Evolutionary conservation across 2,113 vertebrate genomes (phyloP).

Genomic region (Oceanodroma tethys): DNA sequence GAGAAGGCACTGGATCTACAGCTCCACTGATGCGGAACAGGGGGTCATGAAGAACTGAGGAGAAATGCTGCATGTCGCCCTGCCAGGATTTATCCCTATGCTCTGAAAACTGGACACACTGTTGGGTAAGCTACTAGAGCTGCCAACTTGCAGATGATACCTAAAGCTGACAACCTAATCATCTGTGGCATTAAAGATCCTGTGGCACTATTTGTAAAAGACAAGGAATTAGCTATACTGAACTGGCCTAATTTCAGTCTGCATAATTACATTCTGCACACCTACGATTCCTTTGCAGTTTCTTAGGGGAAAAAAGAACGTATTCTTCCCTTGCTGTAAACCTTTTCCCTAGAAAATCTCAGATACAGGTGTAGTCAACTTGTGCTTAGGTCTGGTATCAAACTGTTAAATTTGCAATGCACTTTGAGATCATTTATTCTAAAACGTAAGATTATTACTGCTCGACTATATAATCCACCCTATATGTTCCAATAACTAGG

Average conservation of each 20-base stretch:
- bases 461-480: background rate
- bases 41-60: background rate
- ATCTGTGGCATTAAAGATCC: background rate
- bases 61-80: background rate
- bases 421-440: conserved; percentile 1
- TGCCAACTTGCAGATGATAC: background rate
- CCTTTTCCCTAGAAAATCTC: background rate
- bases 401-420: conserved; percentile 11
- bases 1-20: background rate
- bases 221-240: conserved; percentile 8
- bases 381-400: background rate
- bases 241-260: conserved; percentile 45
- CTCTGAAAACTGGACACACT: background rate
- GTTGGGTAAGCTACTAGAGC: background rate
- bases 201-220: background rate
- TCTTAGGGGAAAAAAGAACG: background rate
- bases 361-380: background rate
- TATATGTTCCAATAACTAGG: background rate
- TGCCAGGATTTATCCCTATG: background rate
- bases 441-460: background rate
- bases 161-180: background rate
- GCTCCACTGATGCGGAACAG: background rate
- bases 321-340: background rate
- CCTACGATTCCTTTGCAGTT: background rate
- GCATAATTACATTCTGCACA: conserved; percentile 12